phyloP scores from a whole-genome alignment of 1,140 invertebrate species.

The Grapholita molesta region DNA sequence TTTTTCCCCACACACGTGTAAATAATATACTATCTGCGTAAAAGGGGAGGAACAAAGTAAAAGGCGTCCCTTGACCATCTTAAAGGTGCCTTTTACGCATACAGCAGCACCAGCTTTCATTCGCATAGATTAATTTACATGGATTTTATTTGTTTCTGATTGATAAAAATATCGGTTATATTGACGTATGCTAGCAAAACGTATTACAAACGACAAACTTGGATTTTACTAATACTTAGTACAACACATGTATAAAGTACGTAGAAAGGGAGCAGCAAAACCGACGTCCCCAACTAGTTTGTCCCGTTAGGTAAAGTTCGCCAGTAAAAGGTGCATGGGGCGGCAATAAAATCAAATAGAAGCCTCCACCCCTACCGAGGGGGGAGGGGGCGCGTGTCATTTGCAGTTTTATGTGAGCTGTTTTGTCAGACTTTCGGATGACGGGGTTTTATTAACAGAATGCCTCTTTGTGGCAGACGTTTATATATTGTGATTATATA shows the following conservation, averaged over 20 bases:
- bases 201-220: too few relatives aligned
- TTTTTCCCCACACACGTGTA: too few relatives aligned
- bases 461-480: constrained; percentile 11
- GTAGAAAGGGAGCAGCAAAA: background rate
- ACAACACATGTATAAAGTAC: constrained; percentile 5
- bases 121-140: too few relatives aligned
- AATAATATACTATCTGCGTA: too few relatives aligned
- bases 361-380: constrained; percentile 24
- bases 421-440: constrained; percentile 9
- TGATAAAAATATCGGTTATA: too few relatives aligned
- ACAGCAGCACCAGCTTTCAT: too few relatives aligned
- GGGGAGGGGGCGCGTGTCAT: constrained; percentile 8
- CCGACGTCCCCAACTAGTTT: background rate
- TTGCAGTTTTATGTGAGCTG: constrained; percentile 17
- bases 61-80: too few relatives aligned
- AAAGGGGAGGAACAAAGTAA: too few relatives aligned
- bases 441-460: constrained; percentile 9
- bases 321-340: constrained; percentile 34
- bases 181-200: too few relatives aligned
- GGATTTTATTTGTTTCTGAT: too few relatives aligned
- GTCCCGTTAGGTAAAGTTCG: constrained; percentile 30
- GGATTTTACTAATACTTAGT: background rate
- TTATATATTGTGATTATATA: constrained; percentile 19
- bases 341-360: constrained; percentile 52
- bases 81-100: too few relatives aligned